These are phyloP conservation scores for Gambusia yucatana DNA, from an alignment of 2,797 vertebrate species.

Conservation along the genomic window DNA sequence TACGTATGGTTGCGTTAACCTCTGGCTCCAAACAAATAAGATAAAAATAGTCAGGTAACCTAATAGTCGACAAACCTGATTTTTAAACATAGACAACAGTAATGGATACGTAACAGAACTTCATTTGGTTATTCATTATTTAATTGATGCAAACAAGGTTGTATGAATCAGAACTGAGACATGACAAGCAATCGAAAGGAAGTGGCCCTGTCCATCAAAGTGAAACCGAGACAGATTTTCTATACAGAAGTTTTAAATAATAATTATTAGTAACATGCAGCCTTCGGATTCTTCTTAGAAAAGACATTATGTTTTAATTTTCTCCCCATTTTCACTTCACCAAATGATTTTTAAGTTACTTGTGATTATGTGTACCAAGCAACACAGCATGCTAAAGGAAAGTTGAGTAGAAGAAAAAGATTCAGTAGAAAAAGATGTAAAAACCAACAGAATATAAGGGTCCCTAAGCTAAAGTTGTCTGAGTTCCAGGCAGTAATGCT, in stretches of 20 bases:
- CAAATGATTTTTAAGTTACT: neutral
- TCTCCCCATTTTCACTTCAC: neutral
- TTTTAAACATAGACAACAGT: neutral
- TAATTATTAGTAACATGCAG: neutral
- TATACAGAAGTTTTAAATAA: neutral
- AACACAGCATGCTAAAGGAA: neutral
- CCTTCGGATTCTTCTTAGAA: neutral
- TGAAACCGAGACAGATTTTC: neutral
- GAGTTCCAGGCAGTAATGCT: neutral
- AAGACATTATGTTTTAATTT: neutral
- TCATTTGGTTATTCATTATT: neutral
- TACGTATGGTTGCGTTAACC: too few species aligned
- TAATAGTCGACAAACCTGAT: neutral
- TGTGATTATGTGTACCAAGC: neutral
- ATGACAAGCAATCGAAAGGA: neutral
- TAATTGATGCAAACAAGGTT: neutral
- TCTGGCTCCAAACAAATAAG: neutral
- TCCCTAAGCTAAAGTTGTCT: neutral
- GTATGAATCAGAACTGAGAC: neutral
- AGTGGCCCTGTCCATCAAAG: neutral
- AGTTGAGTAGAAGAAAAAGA: neutral
- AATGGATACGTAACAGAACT: neutral
- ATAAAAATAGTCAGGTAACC: neutral
- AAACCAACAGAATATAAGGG: neutral
- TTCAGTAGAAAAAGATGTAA: neutral